These are phyloP conservation scores for Gymnoscopelus microlampas DNA, from an alignment of 2,797 vertebrate genomes.

Conservation along the genomic window DNA sequence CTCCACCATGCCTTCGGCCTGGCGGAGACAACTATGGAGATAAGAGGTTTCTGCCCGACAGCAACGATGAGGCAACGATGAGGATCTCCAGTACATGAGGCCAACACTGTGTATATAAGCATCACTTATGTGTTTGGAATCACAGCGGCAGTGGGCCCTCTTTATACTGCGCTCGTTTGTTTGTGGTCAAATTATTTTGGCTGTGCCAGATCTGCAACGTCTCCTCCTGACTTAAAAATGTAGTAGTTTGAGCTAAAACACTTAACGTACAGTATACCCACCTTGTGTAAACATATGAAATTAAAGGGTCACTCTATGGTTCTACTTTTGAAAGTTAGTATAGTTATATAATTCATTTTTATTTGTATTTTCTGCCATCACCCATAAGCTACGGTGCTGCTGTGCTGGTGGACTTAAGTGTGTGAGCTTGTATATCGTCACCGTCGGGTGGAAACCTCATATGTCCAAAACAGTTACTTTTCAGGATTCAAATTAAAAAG, in stretches of 20 bases:
- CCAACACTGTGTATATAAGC: conserved; percentile 13
- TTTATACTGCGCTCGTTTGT: conserved; percentile 21
- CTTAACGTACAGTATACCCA: conserved; percentile 17
- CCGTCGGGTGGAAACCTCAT: too few species aligned
- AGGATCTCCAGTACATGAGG: conserved; percentile 2
- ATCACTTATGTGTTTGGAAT: conserved; percentile 18
- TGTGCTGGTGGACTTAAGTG: conserved; percentile 41
- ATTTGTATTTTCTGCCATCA: conserved; percentile 29
- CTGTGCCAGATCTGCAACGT: conserved; percentile 15
- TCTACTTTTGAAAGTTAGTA: conserved; percentile 23
- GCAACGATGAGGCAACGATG: too few species aligned
- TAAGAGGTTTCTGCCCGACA: too few species aligned
- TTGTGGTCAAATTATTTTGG: background rate
- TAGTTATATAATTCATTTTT: conserved; percentile 27
- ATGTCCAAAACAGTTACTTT: too few species aligned
- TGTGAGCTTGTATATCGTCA: conserved; percentile 25
- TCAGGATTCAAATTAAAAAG: too few species aligned
- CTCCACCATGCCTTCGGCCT: too few species aligned
- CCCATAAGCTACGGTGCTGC: conserved; percentile 15
- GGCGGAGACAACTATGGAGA: too few species aligned
- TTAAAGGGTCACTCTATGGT: conserved; percentile 19
- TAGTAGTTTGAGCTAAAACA: conserved; percentile 17
- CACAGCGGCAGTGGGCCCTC: conserved; percentile 18
- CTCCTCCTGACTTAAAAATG: conserved; percentile 38
- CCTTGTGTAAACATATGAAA: conserved; percentile 36